Percentiles rank a stretch among this genome's conserved stretches.
These are phyloP conservation scores for Indri indri DNA, from an alignment of 2,113 vertebrate species.

Conservation along the genomic window DNA sequence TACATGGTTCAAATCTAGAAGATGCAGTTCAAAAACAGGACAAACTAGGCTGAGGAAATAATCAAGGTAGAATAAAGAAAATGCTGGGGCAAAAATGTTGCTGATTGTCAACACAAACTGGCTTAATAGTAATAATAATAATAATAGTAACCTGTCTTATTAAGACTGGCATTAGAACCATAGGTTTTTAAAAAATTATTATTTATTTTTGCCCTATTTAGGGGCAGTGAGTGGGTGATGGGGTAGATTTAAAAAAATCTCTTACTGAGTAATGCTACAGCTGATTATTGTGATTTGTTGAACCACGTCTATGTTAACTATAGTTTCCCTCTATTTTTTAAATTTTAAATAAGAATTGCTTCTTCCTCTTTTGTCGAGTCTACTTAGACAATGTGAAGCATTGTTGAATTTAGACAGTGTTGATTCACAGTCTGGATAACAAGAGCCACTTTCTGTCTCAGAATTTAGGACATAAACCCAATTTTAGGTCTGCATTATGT, in stretches of 20 bases:
- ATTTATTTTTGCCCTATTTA: constrained; percentile 72
- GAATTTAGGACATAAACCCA: constrained; percentile 28
- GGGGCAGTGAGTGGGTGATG: constrained; percentile 18
- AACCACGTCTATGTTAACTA: constrained; percentile 44
- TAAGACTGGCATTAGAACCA: constrained; percentile 48
- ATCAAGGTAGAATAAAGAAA: not conserved
- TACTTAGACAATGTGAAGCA: constrained; percentile 20
- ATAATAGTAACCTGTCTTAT: not conserved
- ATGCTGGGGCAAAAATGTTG: not conserved
- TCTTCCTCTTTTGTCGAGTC: constrained; percentile 9
- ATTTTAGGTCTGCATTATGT: constrained; percentile 4
- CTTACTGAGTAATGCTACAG: constrained; percentile 40
- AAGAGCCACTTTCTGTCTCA: constrained; percentile 19
- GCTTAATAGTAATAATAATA: not conserved
- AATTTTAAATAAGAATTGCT: constrained; percentile 25
- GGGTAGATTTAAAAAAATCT: constrained; percentile 53
- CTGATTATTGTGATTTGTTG: constrained; percentile 53
- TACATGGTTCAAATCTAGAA: not conserved
- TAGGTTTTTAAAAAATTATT: constrained; percentile 63
- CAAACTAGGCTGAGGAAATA: not conserved
- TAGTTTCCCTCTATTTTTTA: not conserved
- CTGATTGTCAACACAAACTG: not conserved
- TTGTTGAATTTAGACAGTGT: constrained; percentile 47
- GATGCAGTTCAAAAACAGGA: not conserved
- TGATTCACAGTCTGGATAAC: constrained; percentile 21